Conservation (phyloP, 2,113 vertebrate species). For the Nanorana parkeri region DNA sequence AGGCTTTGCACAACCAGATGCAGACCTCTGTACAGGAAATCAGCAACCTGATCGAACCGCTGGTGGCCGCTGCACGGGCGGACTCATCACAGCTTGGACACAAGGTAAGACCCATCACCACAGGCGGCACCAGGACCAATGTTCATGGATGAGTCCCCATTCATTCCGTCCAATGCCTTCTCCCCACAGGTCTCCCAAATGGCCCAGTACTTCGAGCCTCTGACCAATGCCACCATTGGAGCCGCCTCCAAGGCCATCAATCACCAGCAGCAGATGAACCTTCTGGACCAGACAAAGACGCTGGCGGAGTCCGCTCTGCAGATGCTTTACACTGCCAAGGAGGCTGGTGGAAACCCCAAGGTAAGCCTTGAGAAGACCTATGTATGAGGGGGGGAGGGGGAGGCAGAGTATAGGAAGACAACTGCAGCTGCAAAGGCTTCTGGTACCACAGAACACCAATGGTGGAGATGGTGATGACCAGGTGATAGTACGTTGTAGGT, state of each 20-base stretch:
- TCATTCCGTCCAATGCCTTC: background rate
- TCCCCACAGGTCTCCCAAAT: constrained; percentile 91
- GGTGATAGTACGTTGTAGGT: too few species aligned
- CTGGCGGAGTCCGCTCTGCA: constrained; percentile 93
- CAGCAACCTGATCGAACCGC: constrained; percentile 91
- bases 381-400: background rate
- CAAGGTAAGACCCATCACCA: constrained; percentile 78
- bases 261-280: constrained; percentile 98
- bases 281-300: constrained; percentile 96
- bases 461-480: too few species aligned
- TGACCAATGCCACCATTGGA: constrained; percentile 89
- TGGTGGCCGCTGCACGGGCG: constrained; percentile 85
- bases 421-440: too few species aligned
- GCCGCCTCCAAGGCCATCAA: constrained; percentile 93
- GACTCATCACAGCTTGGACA: constrained; percentile 96
- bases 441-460: too few species aligned
- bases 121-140: too few species aligned
- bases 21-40: constrained; percentile 95
- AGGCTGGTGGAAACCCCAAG: constrained; percentile 97
- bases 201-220: constrained; percentile 95
- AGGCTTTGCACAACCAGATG: constrained; percentile 97
- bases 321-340: constrained; percentile 96
- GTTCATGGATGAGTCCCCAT: background rate
- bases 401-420: too few species aligned
- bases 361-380: constrained; percentile 64